These are phyloP conservation scores for Slavum lentiscoides DNA, from an alignment of 2,888 invertebrate species.

Conservation along the genomic window DNA sequence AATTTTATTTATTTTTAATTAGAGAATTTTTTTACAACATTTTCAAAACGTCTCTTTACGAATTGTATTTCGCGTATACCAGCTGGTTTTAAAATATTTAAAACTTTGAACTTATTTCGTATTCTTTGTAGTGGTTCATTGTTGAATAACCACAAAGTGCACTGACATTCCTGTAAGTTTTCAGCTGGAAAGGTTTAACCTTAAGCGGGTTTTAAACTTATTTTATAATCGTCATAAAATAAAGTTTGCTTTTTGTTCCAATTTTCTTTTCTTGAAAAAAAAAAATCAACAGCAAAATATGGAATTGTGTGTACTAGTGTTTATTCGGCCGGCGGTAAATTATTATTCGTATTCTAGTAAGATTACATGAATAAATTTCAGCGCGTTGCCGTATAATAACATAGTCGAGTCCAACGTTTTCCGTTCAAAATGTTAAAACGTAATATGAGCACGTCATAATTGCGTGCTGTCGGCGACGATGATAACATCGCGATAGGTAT, in stretches of 20 bases:
- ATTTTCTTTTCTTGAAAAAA: neutral
- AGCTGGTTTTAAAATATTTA: constrained; percentile 1
- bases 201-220: constrained; percentile 37
- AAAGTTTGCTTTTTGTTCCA: neutral
- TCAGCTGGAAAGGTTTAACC: neutral
- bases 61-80: neutral
- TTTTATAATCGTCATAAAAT: constrained; percentile 35
- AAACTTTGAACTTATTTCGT: constrained; percentile 31
- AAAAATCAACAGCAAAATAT: no score
- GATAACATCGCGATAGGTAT: neutral
- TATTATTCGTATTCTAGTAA: neutral
- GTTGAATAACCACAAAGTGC: constrained; percentile 12
- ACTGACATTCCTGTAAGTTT: constrained; percentile 38
- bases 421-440: neutral
- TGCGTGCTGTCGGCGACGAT: neutral
- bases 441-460: neutral
- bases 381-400: neutral
- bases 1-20: constrained; percentile 8
- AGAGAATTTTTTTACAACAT: constrained; percentile 2
- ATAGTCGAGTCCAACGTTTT: neutral
- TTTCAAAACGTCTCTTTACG: neutral
- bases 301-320: neutral
- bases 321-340: neutral
- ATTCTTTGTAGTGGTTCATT: constrained; percentile 24
- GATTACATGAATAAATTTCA: neutral